phyloP scores from a whole-genome alignment of 2,113 vertebrate genomes.

The Lepisosteus osseus region DNA sequence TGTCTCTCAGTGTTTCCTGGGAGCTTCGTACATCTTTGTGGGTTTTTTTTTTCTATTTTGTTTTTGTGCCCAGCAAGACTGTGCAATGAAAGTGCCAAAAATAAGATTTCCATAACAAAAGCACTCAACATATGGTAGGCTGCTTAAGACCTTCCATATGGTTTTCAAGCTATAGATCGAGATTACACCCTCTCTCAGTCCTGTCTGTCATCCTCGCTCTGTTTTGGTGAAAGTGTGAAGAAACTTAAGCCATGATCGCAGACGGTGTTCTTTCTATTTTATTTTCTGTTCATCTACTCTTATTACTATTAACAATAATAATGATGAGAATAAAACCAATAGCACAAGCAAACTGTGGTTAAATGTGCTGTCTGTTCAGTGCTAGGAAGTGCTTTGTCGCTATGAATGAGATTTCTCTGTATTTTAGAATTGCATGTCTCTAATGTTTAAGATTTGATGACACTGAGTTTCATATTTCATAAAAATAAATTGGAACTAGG shows the following conservation, averaged over 20 bases:
- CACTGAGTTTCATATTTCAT: too few species aligned
- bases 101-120: slow-evolving; percentile 79
- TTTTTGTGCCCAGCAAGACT: slow-evolving; percentile 69
- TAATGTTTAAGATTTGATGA: too few species aligned
- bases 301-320: slow-evolving; percentile 49
- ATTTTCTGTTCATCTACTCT: slow-evolving; percentile 65
- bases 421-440: too few species aligned
- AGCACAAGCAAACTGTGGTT: slow-evolving; percentile 65
- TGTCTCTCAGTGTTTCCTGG: slow-evolving; percentile 61
- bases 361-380: too few species aligned
- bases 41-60: slow-evolving; percentile 50
- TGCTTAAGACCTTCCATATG: slow-evolving; percentile 72
- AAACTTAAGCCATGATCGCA: slow-evolving; percentile 72
- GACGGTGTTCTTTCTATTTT: slow-evolving; percentile 61
- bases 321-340: slow-evolving; percentile 76
- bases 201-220: slow-evolving; percentile 27
- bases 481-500: too few species aligned
- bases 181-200: slow-evolving; percentile 41
- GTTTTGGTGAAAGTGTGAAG: slow-evolving; percentile 56
- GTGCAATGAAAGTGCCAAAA: slow-evolving; percentile 77
- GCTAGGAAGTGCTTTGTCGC: too few species aligned
- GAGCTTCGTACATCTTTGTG: slow-evolving; percentile 57
- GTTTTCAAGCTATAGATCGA: slow-evolving; percentile 66
- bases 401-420: too few species aligned
- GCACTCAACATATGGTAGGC: slow-evolving; percentile 77